Evolutionary conservation across 2,797 vertebrate species (phyloP).

Genomic region (Nothura maculosa): DNA sequence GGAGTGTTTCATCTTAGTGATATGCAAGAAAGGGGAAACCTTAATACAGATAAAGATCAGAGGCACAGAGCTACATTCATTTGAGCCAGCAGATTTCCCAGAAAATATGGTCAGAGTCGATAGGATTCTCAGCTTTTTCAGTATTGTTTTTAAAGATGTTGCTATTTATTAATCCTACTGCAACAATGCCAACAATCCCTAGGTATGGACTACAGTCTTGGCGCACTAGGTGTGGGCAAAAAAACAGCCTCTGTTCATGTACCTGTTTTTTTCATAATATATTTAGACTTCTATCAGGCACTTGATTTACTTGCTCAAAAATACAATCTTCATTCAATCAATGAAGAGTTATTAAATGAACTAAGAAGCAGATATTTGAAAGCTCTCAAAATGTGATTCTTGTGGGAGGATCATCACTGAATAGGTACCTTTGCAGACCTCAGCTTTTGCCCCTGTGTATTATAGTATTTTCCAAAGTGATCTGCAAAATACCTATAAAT

Average conservation of each 20-base stretch:
- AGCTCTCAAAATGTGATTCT: conserved; percentile 1
- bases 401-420: neutral
- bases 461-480: conserved; percentile 23
- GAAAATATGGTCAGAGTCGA: neutral
- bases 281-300: conserved; percentile 12
- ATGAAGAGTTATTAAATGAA: conserved; percentile 46
- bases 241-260: neutral
- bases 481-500: neutral
- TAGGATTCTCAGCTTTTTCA: accelerated
- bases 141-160: neutral
- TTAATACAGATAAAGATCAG: neutral
- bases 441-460: neutral
- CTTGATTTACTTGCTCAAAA: neutral
- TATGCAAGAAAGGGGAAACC: neutral
- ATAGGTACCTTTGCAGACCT: neutral
- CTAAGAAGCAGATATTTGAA: conserved; percentile 40
- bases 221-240: neutral
- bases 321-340: conserved; percentile 11
- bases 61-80: neutral
- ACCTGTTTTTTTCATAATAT: conserved; percentile 1
- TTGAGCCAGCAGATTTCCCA: neutral
- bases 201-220: neutral
- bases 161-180: neutral
- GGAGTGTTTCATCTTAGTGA: neutral
- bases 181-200: neutral